A percentile compares a stretch with the other conserved stretches of the same genome.
These are phyloP conservation scores for Marcusenius ussheri DNA, from an alignment of 2,113 vertebrate genomes.

Conservation along the genomic window DNA sequence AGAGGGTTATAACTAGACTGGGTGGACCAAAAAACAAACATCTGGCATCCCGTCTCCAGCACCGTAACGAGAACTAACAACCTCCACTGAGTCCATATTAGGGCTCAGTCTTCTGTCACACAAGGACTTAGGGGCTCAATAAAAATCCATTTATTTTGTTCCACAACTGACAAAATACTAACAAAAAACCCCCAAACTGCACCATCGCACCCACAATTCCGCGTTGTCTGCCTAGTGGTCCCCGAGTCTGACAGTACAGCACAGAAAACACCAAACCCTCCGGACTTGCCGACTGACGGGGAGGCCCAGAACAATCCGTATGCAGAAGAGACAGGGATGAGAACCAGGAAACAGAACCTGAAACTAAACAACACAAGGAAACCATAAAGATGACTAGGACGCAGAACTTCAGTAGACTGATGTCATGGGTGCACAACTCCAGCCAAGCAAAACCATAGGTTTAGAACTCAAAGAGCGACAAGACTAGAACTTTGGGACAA, in stretches of 20 bases:
- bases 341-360: not conserved
- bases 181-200: not conserved
- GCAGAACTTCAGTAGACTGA: not conserved
- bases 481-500: not conserved
- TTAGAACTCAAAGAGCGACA: not conserved
- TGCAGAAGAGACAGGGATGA: not conserved
- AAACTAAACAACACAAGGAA: not conserved
- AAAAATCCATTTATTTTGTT: not conserved
- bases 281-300: not conserved
- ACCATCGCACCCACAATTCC: not conserved
- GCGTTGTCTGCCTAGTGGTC: not conserved
- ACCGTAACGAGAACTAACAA: not conserved
- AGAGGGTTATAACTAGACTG: not conserved
- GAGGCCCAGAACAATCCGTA: not conserved
- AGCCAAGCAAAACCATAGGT: not conserved
- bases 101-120: not conserved
- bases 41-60: not conserved
- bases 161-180: not conserved
- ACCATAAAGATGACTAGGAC: not conserved
- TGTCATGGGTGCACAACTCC: not conserved
- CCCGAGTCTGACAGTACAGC: not conserved
- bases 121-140: not conserved
- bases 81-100: not conserved
- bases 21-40: not conserved
- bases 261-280: not conserved